Evolutionary conservation across 2,797 vertebrate genomes (phyloP).

Genomic region (Acipenser transmontanus): DNA sequence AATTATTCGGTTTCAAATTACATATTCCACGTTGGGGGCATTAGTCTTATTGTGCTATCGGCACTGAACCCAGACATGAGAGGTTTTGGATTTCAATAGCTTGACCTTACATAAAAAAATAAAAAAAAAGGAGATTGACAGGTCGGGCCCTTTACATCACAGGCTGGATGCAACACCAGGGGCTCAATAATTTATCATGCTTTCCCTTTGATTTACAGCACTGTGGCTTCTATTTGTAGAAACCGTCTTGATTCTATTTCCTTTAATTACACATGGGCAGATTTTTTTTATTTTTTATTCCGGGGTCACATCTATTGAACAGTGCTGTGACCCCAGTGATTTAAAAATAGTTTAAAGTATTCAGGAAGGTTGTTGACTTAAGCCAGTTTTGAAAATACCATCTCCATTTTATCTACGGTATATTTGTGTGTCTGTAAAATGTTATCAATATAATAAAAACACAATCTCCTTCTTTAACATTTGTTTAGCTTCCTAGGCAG

Average conservation of each 20-base stretch:
- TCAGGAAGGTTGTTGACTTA: too few relatives aligned
- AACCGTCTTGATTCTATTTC: not conserved
- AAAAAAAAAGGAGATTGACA: slow-evolving; percentile 41
- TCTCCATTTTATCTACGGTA: too few relatives aligned
- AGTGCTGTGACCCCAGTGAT: too few relatives aligned
- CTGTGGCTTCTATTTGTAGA: not conserved
- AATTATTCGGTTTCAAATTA: slow-evolving; percentile 50
- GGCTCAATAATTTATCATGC: slow-evolving; percentile 66
- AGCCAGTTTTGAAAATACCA: too few relatives aligned
- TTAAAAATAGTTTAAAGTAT: too few relatives aligned
- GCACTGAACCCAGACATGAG: slow-evolving; percentile 37
- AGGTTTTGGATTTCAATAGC: slow-evolving; percentile 39
- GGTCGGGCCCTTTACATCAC: slow-evolving; percentile 49
- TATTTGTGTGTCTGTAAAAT: too few relatives aligned
- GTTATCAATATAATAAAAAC: too few relatives aligned
- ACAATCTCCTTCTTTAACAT: too few relatives aligned
- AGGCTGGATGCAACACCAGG: slow-evolving; percentile 48
- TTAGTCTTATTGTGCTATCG: slow-evolving; percentile 41
- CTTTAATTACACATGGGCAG: slow-evolving; percentile 1
- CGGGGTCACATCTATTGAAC: not conserved
- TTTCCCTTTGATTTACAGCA: slow-evolving; percentile 39
- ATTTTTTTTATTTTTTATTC: not conserved
- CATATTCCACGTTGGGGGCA: slow-evolving; percentile 44
- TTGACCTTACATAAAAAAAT: slow-evolving; percentile 31
- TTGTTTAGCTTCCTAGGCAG: too few relatives aligned